Percentiles rank a stretch among this genome's conserved stretches.
Conservation (phyloP, 1,140 invertebrate genomes). For the Macrotrachela quadricornifera region DNA sequence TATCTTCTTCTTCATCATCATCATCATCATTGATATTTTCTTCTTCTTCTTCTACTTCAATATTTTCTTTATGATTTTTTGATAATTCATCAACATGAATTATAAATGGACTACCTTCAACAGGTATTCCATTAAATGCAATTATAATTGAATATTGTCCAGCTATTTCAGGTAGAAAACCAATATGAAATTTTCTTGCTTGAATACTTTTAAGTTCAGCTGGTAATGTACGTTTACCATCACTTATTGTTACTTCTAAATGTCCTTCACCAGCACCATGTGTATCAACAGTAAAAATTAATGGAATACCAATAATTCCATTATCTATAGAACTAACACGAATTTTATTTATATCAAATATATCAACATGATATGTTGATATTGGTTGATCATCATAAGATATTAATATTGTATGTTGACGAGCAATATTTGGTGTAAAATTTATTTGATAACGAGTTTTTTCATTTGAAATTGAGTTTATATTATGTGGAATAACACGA, state of each 20-base stretch:
- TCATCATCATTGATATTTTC: no score
- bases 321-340: no score
- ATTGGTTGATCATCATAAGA: not conserved
- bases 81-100: not conserved
- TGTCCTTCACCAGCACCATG: constrained; percentile 6
- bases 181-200: constrained; percentile 3
- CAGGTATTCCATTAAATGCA: constrained; percentile 1
- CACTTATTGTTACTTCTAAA: constrained; percentile 5
- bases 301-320: no score
- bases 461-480: not conserved
- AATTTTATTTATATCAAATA: no score
- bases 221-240: constrained; percentile 1
- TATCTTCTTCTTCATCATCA: no score
- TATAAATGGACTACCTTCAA: not conserved
- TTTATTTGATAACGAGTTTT: not conserved
- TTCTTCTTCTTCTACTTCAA: no score
- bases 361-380: no score
- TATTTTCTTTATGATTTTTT: no score
- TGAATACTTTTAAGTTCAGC: not conserved
- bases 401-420: constrained; percentile 32
- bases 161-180: not conserved
- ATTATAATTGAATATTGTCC: not conserved
- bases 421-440: no score
- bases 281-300: not conserved
- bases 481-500: no score